phyloP scores from a whole-genome alignment of 2,888 invertebrate genomes.

The Bruchidius siliquastri region DNA sequence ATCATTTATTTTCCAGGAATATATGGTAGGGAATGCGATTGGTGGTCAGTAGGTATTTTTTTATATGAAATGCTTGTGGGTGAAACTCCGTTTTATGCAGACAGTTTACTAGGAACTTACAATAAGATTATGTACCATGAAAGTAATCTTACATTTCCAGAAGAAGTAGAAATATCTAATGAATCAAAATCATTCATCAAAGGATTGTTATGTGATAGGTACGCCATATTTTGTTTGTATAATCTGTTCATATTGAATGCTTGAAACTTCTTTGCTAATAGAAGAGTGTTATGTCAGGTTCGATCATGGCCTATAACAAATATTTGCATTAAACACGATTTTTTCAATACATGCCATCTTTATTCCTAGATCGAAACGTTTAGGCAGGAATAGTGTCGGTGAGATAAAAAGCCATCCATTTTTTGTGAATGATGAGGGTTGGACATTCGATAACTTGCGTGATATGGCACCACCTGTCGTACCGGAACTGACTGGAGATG shows the following conservation, averaged over 20 bases:
- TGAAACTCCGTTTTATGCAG: conserved; percentile 98
- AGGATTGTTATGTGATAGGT: conserved; percentile 87
- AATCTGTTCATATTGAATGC: neutral
- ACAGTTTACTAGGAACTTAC: conserved; percentile 93
- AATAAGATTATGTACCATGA: conserved; percentile 99
- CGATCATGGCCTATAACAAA: no score
- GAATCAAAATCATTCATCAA: conserved; percentile 85
- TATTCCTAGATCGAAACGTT: conserved; percentile 58
- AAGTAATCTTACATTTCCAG: conserved; percentile 91
- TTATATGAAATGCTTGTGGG: conserved; percentile 98
- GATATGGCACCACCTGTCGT: conserved; percentile 95
- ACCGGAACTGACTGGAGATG: conserved; percentile 91
- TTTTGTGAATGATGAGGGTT: conserved; percentile 94
- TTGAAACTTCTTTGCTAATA: neutral
- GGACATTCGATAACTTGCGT: conserved; percentile 94
- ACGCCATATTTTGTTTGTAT: neutral
- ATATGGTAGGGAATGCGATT: conserved; percentile 97
- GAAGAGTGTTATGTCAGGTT: no score
- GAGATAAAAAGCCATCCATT: conserved; percentile 94
- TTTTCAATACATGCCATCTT: neutral
- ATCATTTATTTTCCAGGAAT: conserved; percentile 52
- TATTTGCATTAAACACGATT: no score
- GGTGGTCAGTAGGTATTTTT: conserved; percentile 99
- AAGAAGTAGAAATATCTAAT: conserved; percentile 88
- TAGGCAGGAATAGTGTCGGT: conserved; percentile 80